phyloP scores from a whole-genome alignment of 2,113 vertebrate genomes.

The Labeo catla region DNA sequence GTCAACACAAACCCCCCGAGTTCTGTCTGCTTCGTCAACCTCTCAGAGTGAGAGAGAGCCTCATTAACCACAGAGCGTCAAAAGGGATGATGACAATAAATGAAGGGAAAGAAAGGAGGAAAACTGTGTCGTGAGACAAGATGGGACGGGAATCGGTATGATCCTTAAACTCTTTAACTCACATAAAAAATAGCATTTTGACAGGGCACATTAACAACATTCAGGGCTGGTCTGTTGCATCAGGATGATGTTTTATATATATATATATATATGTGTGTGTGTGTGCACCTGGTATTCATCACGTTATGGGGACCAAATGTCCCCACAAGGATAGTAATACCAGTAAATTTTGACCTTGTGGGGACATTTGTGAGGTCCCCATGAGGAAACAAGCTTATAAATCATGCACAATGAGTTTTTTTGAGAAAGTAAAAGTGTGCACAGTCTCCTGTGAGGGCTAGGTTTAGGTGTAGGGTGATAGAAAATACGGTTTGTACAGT shows the following conservation, averaged over 20 bases:
- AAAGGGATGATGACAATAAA: constrained; percentile 52
- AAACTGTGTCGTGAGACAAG: constrained; percentile 1
- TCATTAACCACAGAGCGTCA: constrained; percentile 38
- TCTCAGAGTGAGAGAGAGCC: constrained; percentile 24
- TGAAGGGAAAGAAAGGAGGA: constrained; percentile 39
- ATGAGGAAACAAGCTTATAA: too few relatives aligned
- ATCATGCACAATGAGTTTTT: too few relatives aligned
- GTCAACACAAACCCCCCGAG: constrained; percentile 68
- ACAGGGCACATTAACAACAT: not conserved
- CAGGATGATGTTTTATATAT: not conserved
- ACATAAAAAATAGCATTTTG: constrained; percentile 4
- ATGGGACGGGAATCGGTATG: not conserved
- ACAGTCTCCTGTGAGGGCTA: too few relatives aligned
- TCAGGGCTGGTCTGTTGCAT: not conserved
- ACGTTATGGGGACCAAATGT: too few relatives aligned
- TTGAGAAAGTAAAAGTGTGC: too few relatives aligned
- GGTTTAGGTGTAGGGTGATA: too few relatives aligned
- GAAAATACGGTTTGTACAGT: too few relatives aligned
- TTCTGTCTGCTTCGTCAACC: constrained; percentile 29
- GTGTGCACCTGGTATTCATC: too few relatives aligned
- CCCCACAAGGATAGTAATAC: too few relatives aligned
- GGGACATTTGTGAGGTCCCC: too few relatives aligned
- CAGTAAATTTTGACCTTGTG: too few relatives aligned
- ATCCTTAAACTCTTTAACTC: not conserved
- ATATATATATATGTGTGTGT: too few relatives aligned